Conservation (phyloP, 1,140 invertebrate genomes). For the Lepidurus couesii region DNA sequence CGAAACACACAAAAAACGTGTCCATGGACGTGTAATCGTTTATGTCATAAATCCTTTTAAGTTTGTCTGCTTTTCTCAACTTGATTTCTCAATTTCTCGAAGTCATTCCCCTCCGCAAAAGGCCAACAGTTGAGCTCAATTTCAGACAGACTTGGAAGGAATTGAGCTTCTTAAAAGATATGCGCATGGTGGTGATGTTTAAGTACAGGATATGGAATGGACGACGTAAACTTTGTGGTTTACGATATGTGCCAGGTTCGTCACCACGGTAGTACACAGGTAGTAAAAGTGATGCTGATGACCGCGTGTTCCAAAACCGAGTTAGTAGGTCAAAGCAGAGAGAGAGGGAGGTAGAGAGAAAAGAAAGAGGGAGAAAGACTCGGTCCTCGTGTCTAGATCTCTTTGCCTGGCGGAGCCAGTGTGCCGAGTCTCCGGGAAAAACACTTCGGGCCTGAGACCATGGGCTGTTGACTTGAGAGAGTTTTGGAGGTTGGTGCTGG, state of each 20-base stretch:
- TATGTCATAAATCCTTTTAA: too few species aligned
- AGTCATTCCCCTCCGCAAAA: too few species aligned
- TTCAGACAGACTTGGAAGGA: too few species aligned
- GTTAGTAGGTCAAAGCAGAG: not conserved
- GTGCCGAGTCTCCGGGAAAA: not conserved
- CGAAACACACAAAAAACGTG: too few species aligned
- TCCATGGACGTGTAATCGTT: too few species aligned
- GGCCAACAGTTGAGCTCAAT: too few species aligned
- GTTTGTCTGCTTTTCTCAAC: too few species aligned
- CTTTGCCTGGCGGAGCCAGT: conserved; percentile 9
- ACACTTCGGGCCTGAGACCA: not conserved
- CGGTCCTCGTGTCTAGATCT: not conserved
- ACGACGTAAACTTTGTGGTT: not conserved
- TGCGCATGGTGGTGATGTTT: not conserved
- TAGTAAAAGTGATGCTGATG: conserved; percentile 18
- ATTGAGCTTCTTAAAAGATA: too few species aligned
- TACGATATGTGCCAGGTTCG: not conserved
- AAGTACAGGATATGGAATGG: not conserved
- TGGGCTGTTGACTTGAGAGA: not conserved
- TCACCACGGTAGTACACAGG: not conserved
- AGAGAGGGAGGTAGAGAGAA: not conserved
- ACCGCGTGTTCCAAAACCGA: not conserved
- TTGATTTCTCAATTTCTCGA: too few species aligned
- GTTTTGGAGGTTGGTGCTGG: not conserved
- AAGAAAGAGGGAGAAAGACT: not conserved